Base-by-base conservation (phyloP, 2,797 vertebrate genomes). In the Enteromius trimaculatus region DNA sequence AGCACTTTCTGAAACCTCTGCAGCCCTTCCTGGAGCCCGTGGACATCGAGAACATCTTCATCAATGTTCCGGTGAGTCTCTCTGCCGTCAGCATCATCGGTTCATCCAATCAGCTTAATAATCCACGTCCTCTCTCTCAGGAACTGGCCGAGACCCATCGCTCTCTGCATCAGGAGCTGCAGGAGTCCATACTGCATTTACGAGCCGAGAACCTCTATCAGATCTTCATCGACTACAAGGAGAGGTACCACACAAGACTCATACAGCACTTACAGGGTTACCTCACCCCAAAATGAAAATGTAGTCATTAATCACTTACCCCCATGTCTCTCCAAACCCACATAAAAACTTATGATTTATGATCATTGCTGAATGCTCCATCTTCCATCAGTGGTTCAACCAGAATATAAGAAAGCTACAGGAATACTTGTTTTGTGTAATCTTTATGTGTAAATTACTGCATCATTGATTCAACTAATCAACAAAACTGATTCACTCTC, bases 1-100 rank as follows among this genome's bases (percentile, higher is more conserved):
- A 98, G 97, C 95, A 97, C 91, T 98, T 98, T 91, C 92, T 97
- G 93, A 97, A 94, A 84, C 97, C 97, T 0, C 92, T 98, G 76
- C 93, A 95, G 80, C 90, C 88, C 82, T 97, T 97, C 80, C 94
- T 98, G 19, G 88, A 90, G 13, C 71, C 89, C 6, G 90, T 92
- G 8, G 96, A 98, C 83, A 92, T 97, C 0, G 96, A 97, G 89
- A 96, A 88, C 55, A 96, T 98, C 92, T 98, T 98, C 90, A 96
- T 96, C 90, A 98, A 98, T 89, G 89, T 95, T 0, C 90, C 94
- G 95, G 97, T 98, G 90, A 71, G 75, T 74, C 39, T n/a, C 10
- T 75, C 23, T 9, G 10, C 69, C 39, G 14, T 47, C 75, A 39
- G 29, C 39, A 60, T 16, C 19, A 10, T 64, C 65, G 2, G 10